These are phyloP conservation scores for Zelostemma sp. DNA, from an alignment of 1,140 invertebrate species.

Conservation along the genomic window DNA sequence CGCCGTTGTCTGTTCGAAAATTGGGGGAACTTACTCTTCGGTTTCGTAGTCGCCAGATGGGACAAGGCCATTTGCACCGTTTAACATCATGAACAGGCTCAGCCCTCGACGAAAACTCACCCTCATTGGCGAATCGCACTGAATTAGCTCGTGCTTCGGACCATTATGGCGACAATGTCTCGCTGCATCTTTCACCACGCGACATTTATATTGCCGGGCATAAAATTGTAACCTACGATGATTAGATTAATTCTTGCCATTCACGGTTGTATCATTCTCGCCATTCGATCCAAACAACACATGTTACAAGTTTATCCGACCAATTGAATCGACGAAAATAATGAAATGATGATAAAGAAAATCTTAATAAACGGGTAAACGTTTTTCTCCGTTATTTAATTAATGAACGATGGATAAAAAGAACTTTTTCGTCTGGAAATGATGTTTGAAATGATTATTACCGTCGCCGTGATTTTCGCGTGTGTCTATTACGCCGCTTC, in stretches of 20 bases:
- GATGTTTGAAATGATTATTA: neutral
- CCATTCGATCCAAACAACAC: neutral
- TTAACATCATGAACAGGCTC: slow-evolving; percentile 31
- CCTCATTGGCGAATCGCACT: slow-evolving; percentile 40
- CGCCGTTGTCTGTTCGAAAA: slow-evolving; percentile 10
- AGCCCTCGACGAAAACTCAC: slow-evolving; percentile 35
- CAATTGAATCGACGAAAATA: too few species aligned
- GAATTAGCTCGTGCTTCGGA: slow-evolving; percentile 38
- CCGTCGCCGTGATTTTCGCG: neutral
- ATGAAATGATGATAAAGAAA: too few species aligned
- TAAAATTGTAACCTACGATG: slow-evolving; percentile 26
- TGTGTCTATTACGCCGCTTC: slow-evolving; percentile 1
- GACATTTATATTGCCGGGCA: slow-evolving; percentile 19
- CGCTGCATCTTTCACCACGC: slow-evolving; percentile 25
- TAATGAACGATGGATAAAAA: too few species aligned
- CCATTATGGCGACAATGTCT: slow-evolving; percentile 32
- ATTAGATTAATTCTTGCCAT: neutral
- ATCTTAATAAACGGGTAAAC: too few species aligned
- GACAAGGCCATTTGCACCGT: slow-evolving; percentile 44
- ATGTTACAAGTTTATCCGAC: neutral
- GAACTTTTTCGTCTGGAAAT: too few species aligned
- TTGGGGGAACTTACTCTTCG: slow-evolving; percentile 24
- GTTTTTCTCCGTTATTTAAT: too few species aligned
- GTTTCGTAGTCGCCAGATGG: slow-evolving; percentile 44
- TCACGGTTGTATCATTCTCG: neutral